Base-by-base conservation (phyloP, 1,140 invertebrate genomes). In the Reticulitermes speratus region DNA sequence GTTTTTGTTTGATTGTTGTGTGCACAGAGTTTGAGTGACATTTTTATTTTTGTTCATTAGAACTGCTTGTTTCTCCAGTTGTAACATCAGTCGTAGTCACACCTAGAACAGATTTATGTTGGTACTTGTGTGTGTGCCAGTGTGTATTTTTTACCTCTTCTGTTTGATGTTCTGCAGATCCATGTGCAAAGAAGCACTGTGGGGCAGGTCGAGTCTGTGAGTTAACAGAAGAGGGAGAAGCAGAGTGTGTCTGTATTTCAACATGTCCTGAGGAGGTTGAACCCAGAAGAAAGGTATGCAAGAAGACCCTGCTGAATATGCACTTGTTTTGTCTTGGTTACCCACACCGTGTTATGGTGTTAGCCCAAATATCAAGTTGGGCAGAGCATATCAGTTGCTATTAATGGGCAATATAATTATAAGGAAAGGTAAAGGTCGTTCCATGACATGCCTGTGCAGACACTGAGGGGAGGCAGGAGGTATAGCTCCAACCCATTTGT, bases 201-300 rank as follows among this genome's bases (percentile, higher is more conserved):
- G 96, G 96, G 86, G 96, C 97, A 88, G 97, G 97, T 85, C 94
- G 96, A 89, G 93, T 97, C 88, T 99, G 97, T 89, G 94, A 96
- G 89, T 92, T 97, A 87, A 90, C 90, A 87, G 93, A 94, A 84
- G 93, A 95, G 85, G 95, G 94, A 16, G 94, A 95, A 86, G 95
- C 97, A 14, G 93, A 95, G 88, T 99, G 98, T 91, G 94, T 96
- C 87, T 99, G 98, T 91, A 95, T 98, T 88, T 94, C 95, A 85
- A 93, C 93, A 30, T 99, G 97, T 89, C 96, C 96, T 44, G 91
- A 93, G 87, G 96, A 98, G 91, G 92, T 91, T 8, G 97, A 98
- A 90, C 92, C 93, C 0, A 93, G 97, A 55, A 93, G 97, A 88
- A 95, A 95, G 91, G 94, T 94, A 89, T 87, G 1, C 8, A 55